A percentile compares a stretch with the other conserved stretches of the same genome.
phyloP scores from a whole-genome alignment of 2,888 invertebrate species.

The Lasiommata megera region DNA sequence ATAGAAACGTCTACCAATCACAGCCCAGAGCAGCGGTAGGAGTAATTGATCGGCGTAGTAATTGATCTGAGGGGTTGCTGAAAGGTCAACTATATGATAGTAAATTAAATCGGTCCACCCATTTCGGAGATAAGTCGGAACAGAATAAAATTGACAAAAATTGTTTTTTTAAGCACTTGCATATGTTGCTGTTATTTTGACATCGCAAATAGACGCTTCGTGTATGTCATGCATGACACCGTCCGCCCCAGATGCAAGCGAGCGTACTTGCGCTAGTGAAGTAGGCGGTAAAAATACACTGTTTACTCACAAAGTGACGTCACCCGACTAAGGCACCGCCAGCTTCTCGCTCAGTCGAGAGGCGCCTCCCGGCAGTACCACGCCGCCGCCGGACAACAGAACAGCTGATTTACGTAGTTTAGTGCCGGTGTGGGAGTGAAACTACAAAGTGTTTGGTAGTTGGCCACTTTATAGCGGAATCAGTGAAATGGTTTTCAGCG shows the following conservation, averaged over 20 bases:
- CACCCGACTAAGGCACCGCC: constrained; percentile 17
- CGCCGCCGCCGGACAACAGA: background rate
- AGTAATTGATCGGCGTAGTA: too few relatives aligned
- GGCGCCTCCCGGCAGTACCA: constrained; percentile 9
- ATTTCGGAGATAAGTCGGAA: too few relatives aligned
- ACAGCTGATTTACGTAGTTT: background rate
- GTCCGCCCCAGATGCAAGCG: constrained; percentile 27
- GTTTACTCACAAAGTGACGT: constrained; percentile 43
- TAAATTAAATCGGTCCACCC: too few relatives aligned
- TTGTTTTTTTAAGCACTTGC: too few relatives aligned
- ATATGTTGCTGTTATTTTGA: too few relatives aligned
- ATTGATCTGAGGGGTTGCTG: too few relatives aligned
- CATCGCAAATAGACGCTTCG: too few relatives aligned
- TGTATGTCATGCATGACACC: constrained; percentile 20
- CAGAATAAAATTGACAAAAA: too few relatives aligned
- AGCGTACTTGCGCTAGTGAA: constrained; percentile 42
- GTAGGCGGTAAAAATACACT: constrained; percentile 64
- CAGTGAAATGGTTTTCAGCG: constrained; percentile 62
- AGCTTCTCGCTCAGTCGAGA: constrained; percentile 19
- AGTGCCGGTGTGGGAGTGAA: background rate
- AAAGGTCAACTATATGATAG: too few relatives aligned
- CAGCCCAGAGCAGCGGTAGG: too few relatives aligned
- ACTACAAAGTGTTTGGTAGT: constrained; percentile 17
- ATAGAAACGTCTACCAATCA: too few relatives aligned
- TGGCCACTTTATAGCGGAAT: constrained; percentile 28